These are phyloP conservation scores for Chrysina gloriosa DNA, from an alignment of 2,888 invertebrate species.

Conservation along the genomic window DNA sequence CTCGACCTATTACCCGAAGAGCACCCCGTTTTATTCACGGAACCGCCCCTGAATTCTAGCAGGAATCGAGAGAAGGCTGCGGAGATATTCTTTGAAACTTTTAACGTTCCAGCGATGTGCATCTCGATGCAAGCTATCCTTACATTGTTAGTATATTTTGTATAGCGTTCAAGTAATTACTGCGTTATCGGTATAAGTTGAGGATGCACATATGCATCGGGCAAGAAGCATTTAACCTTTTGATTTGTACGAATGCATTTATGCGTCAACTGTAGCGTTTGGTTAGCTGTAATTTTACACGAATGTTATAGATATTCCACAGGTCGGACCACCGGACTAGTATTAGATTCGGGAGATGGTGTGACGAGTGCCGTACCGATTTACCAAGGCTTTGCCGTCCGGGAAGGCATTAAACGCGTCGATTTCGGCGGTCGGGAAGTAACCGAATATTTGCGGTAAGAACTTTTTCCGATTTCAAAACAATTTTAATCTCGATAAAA, in stretches of 20 bases:
- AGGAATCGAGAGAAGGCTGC: slow-evolving; percentile 32
- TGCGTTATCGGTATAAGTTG: too few species aligned
- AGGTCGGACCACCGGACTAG: slow-evolving; percentile 39
- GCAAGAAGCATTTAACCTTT: too few species aligned
- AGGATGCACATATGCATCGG: too few species aligned
- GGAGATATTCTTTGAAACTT: slow-evolving; percentile 42
- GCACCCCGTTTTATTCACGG: slow-evolving; percentile 41
- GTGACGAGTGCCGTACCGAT: slow-evolving; percentile 39
- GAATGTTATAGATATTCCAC: slow-evolving; percentile 36
- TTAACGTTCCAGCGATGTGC: slow-evolving; percentile 37
- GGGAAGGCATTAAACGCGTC: slow-evolving; percentile 26
- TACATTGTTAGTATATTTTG: slow-evolving; percentile 27
- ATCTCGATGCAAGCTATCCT: slow-evolving; percentile 37
- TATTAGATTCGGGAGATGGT: slow-evolving; percentile 41
- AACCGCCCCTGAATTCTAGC: slow-evolving; percentile 36
- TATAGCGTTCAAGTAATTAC: too few species aligned
- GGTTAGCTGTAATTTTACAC: too few species aligned
- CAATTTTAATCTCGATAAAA: neutral
- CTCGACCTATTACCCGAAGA: slow-evolving; percentile 38
- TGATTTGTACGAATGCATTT: too few species aligned
- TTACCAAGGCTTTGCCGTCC: slow-evolving; percentile 42
- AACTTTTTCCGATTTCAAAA: neutral
- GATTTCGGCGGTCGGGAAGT: slow-evolving; percentile 40
- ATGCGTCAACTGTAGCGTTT: too few species aligned
- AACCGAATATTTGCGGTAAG: slow-evolving; percentile 38